These are phyloP conservation scores for Drosophila lacicola DNA, from an alignment of 2,888 invertebrate species.

Conservation along the genomic window DNA sequence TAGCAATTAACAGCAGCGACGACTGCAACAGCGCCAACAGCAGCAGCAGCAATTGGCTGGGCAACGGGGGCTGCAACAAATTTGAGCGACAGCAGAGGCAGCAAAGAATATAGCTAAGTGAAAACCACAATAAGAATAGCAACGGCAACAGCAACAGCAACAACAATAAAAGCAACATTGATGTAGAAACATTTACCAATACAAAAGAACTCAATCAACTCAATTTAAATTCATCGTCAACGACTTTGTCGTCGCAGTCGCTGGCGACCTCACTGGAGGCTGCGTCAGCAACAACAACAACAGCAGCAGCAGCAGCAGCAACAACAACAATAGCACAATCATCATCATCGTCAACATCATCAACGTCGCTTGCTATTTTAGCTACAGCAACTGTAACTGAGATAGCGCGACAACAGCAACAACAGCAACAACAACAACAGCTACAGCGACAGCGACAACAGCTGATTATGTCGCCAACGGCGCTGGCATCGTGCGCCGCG, in stretches of 20 bases:
- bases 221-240: conserved; percentile 76
- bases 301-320: conserved; percentile 36
- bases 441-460: conserved; percentile 39
- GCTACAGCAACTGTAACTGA: conserved; percentile 45
- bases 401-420: conserved; percentile 53
- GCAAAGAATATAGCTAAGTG: conserved; percentile 61
- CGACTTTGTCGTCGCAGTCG: conserved; percentile 45
- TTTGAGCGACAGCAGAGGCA: conserved; percentile 57
- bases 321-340: conserved; percentile 17
- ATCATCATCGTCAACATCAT: conserved; percentile 20
- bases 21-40: conserved; percentile 29
- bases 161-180: conserved; percentile 49
- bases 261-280: conserved; percentile 61
- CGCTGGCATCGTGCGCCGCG: conserved; percentile 34
- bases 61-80: conserved; percentile 59
- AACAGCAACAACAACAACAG: conserved; percentile 26
- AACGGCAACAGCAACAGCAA: conserved; percentile 14
- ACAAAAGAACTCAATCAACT: conserved; percentile 78
- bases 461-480: conserved; percentile 69
- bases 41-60: conserved; percentile 20
- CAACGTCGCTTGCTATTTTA: conserved; percentile 24
- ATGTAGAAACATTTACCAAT: conserved; percentile 79
- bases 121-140: conserved; percentile 36
- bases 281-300: conserved; percentile 38
- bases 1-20: conserved; percentile 63